Evolutionary conservation across 2,113 vertebrate species (phyloP), one percentile per base, ranked within the genome.

Genomic region (Laticauda colubrina): DNA sequence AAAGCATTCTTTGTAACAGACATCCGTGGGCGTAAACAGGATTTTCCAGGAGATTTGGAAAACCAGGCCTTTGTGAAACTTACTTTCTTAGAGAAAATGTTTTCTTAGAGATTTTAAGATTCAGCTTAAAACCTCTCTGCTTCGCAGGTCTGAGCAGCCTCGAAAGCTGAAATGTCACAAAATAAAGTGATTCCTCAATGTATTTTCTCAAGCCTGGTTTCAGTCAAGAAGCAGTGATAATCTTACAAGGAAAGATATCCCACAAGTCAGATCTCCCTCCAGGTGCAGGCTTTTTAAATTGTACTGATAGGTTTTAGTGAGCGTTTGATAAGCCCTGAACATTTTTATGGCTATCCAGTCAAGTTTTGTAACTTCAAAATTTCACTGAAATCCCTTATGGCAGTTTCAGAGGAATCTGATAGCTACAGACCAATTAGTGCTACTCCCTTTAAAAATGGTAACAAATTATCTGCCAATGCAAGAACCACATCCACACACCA

Each of bases 151-250:
- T 20, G 24, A 87, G 3, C 26, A 6, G 85, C 21, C 7, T 90
- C 96, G 92, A 92, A 91, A 96, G 94, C 0, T 0, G 56, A 89
- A 91, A 86, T 39, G 87, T 90, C 88, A 26, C 69, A 87, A 89
- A 90, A 90, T 54, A 92, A 23, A 0, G 1, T 29, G 81, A 53
- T 34, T 93, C 61, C 34, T 89, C 6, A 0, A 2, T 43, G 7
- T 23, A 26, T 81, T 94, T 93, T 93, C 14, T 94, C 43, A 61
- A 94, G 81, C 39, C 89, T 94, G 90, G 43, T 87, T 89, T 53
- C 4, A 59, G 29, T 85, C 56, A 92, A 69, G 64, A 94, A 94
- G 55, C 26, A 11, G 39, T 43, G 86, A 64, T 88, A 94, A 94
- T 26, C 0, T 0, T 39, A 57, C 86, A 85, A 91, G 92, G 53